These are phyloP conservation scores for Candoia aspera DNA, from an alignment of 2,113 vertebrate genomes.

Conservation along the genomic window DNA sequence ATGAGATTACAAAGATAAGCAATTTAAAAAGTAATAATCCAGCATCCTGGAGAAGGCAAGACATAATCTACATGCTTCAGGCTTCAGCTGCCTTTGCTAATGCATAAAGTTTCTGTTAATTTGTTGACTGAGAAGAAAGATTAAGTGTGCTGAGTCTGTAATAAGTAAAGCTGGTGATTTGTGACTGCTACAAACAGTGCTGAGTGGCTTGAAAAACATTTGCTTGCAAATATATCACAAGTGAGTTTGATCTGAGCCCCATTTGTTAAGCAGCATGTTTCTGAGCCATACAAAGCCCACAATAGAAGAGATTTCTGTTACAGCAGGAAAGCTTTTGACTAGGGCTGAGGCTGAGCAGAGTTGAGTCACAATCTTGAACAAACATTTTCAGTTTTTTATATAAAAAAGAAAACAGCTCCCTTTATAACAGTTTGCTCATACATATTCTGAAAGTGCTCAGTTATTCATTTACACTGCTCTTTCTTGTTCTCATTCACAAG, in stretches of 20 bases:
- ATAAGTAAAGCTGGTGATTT: slow-evolving; percentile 28
- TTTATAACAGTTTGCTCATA: not conserved
- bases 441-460: not conserved
- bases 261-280: not conserved
- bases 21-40: slow-evolving; percentile 47
- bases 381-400: not conserved
- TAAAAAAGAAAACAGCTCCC: not conserved
- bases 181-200: slow-evolving; percentile 14
- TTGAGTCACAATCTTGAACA: not conserved
- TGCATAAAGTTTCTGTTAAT: slow-evolving; percentile 35
- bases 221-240: slow-evolving; percentile 41
- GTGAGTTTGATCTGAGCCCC: not conserved
- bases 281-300: not conserved
- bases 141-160: slow-evolving; percentile 22
- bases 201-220: slow-evolving; percentile 31
- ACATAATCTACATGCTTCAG: slow-evolving; percentile 39
- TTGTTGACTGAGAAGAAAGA: slow-evolving; percentile 26
- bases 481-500: not conserved
- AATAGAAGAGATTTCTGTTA: not conserved
- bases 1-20: slow-evolving; percentile 46
- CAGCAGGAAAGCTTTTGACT: slow-evolving; percentile 8
- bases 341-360: not conserved
- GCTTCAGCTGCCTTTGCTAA: slow-evolving; percentile 44
- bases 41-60: slow-evolving; percentile 17
- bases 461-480: not conserved